A percentile compares a stretch with the other conserved stretches of the same genome.
phyloP scores from a whole-genome alignment of 2,888 invertebrate species.

The Conistra vaccinii region DNA sequence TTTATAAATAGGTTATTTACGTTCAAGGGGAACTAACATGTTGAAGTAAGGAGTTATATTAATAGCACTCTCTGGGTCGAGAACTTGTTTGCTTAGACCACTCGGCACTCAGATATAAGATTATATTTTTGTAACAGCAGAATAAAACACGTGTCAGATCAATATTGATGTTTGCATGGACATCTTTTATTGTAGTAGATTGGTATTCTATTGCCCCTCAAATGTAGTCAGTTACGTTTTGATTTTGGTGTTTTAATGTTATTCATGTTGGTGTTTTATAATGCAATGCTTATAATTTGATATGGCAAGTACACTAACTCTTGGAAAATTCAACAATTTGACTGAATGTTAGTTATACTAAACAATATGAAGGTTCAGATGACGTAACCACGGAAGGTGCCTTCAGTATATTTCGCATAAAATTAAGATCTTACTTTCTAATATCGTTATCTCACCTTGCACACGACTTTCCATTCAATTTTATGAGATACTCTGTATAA shows the following conservation, averaged over 20 bases:
- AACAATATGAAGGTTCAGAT: neutral
- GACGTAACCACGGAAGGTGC: neutral
- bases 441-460: conserved; percentile 44
- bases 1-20: conserved; percentile 42
- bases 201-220: conserved; percentile 4
- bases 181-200: neutral
- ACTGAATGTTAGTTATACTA: neutral
- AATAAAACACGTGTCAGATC: no score
- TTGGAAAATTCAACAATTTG: neutral
- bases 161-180: neutral
- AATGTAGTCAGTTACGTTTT: neutral
- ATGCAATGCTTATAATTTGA: neutral
- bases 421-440: conserved; percentile 42
- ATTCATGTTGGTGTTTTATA: neutral
- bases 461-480: conserved; percentile 56
- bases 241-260: neutral
- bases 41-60: conserved; percentile 37
- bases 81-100: conserved; percentile 62
- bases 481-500: conserved; percentile 62
- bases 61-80: conserved; percentile 29
- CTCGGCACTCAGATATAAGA: neutral
- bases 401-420: conserved; percentile 15
- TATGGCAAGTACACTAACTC: no score
- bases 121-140: no score
- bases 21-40: conserved; percentile 17